Evolutionary conservation across 1,140 invertebrate species (phyloP), one percentile per base, ranked within the genome.

Genomic region (Leptoteleia sp.): DNA sequence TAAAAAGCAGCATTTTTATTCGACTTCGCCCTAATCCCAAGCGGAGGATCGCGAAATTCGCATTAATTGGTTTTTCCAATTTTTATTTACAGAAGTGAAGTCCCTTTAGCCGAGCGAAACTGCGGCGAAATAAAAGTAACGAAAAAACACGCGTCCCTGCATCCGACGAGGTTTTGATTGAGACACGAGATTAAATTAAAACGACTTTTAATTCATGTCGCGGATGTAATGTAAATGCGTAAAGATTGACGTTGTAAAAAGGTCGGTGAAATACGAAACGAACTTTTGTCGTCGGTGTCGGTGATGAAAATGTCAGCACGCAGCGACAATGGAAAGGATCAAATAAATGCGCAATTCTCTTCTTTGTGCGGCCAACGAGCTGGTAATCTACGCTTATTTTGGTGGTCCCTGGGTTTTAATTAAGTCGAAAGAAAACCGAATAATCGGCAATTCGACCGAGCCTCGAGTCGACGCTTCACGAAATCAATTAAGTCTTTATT

Each of bases 401-500:
- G 80, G 71, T 76, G 79, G 79, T 80, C 81, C 81, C 73, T 80
- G 82, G 72, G 81, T 87, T 87, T 87, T 86, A 88, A 89, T 88
- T 88, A 89, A 89, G 84, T 83, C 76, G 80, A 88, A 88, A 85
- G 83, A 84, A 85, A 85, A 84, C 75, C 81, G 82, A 83, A 85
- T 86, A 85, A 87, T 85, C 81, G 84, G 68, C 79, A 65, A 78
- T 72, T 75, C 67, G 65, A 71, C 70, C 52, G 47, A 75, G 68
- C 57, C 72, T 79, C 71, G 72, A 79, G 55, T 75, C 76, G 81
- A 68, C 77, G 76, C 78, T 84, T 84, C 83, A 85, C 85, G 83
- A 87, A 88, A 88, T 89, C 88, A 88, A 89, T 89, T 89, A 86
- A 88, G 83, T 76, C 82, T 89, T 89, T 87, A 89, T 89, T 88